Evolutionary conservation across 1,140 invertebrate genomes (phyloP).

Genomic region (Zaprionus ornatus): DNA sequence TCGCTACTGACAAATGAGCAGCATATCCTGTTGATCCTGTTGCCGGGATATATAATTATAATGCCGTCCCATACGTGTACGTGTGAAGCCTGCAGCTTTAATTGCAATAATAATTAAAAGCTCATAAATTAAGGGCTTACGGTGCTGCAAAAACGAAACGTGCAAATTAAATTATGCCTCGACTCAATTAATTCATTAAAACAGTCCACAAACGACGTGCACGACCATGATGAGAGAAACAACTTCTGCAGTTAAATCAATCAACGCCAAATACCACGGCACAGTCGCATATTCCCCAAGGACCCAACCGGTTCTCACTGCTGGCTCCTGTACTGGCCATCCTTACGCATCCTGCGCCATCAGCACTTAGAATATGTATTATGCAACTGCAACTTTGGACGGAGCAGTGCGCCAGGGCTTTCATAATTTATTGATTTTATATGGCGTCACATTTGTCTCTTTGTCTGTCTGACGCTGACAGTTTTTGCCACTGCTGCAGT

Average conservation of each 20-base stretch:
- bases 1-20: slow-evolving; percentile 75
- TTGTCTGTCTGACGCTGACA: slow-evolving; percentile 69
- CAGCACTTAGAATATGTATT: slow-evolving; percentile 72
- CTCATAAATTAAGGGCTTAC: slow-evolving; percentile 68
- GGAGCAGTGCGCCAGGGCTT: slow-evolving; percentile 32
- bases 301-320: slow-evolving; percentile 62
- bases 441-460: slow-evolving; percentile 80
- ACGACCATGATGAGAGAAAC: slow-evolving; percentile 11
- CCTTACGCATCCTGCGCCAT: slow-evolving; percentile 48
- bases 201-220: slow-evolving; percentile 8
- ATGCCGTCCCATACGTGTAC: slow-evolving; percentile 41
- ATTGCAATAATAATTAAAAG: slow-evolving; percentile 80
- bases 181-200: slow-evolving; percentile 79
- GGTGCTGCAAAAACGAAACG: slow-evolving; percentile 43
- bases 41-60: slow-evolving; percentile 65
- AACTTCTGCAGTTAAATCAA: slow-evolving; percentile 69
- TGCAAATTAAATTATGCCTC: slow-evolving; percentile 78
- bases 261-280: slow-evolving; percentile 70
- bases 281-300: slow-evolving; percentile 59
- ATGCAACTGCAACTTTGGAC: slow-evolving; percentile 46
- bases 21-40: slow-evolving; percentile 81
- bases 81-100: slow-evolving; percentile 59
- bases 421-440: slow-evolving; percentile 83
- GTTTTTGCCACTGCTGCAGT: slow-evolving; percentile 68
- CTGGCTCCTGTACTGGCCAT: slow-evolving; percentile 26